A percentile compares a stretch with the other conserved stretches of the same genome.
These are phyloP conservation scores for Cardiocondyla obscurior DNA, from an alignment of 1,140 invertebrate species.

Conservation along the genomic window DNA sequence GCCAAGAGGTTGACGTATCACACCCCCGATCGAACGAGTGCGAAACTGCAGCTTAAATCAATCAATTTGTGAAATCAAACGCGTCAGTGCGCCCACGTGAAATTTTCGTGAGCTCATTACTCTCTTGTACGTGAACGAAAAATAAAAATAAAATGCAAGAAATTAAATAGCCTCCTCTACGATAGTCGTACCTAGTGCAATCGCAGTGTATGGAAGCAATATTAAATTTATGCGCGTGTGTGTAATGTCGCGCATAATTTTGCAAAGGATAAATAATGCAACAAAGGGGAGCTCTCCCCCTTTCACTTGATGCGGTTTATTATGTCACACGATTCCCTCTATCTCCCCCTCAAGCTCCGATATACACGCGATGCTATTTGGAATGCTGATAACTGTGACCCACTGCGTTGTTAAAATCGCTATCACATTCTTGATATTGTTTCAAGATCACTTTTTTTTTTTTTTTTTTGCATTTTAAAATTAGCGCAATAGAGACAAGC, in stretches of 20 bases:
- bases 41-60: slow-evolving; percentile 10
- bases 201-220: not conserved
- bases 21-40: slow-evolving; percentile 18
- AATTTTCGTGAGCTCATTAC: not conserved
- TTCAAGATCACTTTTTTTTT: not conserved
- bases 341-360: slow-evolving; percentile 22
- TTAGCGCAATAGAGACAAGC: not conserved
- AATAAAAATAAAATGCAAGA: not conserved
- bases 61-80: not conserved
- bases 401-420: not conserved
- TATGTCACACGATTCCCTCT: slow-evolving; percentile 32
- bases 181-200: not conserved
- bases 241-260: not conserved
- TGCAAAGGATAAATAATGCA: slow-evolving; percentile 2
- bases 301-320: slow-evolving; percentile 32
- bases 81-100: not conserved
- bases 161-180: not conserved
- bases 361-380: slow-evolving; percentile 14
- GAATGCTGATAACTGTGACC: slow-evolving; percentile 7
- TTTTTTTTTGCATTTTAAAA: not conserved
- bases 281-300: not conserved
- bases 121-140: not conserved
- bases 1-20: slow-evolving; percentile 15
- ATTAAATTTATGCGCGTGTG: not conserved
- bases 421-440: not conserved